Evolutionary conservation across 1,140 invertebrate species (phyloP).

Genomic region (Cotesia vestalis): DNA sequence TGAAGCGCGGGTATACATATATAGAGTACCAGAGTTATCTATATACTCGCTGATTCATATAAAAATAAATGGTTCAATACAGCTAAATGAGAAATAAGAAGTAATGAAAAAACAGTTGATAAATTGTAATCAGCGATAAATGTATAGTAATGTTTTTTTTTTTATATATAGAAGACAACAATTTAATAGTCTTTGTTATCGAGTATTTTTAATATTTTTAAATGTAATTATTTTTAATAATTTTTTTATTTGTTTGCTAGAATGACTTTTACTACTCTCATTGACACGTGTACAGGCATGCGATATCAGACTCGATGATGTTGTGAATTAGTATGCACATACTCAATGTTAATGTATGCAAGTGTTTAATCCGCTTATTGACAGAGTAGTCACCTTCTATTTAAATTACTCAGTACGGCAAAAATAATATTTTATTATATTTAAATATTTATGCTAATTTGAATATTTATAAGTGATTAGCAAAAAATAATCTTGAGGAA

Average conservation of each 20-base stretch:
- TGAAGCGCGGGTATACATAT: background rate
- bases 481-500: too few species aligned
- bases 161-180: too few species aligned
- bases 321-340: slow-evolving; percentile 5
- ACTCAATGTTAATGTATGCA: slow-evolving; percentile 18
- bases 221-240: background rate
- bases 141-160: too few species aligned
- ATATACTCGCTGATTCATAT: slow-evolving; percentile 28
- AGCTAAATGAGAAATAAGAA: too few species aligned
- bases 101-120: too few species aligned
- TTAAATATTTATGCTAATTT: background rate
- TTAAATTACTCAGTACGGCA: background rate
- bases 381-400: too few species aligned
- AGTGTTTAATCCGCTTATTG: background rate
- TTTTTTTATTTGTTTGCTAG: background rate
- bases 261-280: background rate
- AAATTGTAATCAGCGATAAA: too few species aligned
- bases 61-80: slow-evolving; percentile 19
- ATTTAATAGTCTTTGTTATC: too few species aligned
- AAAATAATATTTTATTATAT: background rate
- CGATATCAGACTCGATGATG: background rate
- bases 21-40: background rate
- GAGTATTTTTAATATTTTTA: too few species aligned
- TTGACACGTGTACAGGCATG: slow-evolving; percentile 10
- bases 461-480: too few species aligned